A percentile compares a stretch with the other conserved stretches of the same genome.
Conservation (phyloP, 1,140 invertebrate species). For the Drosophila varians region DNA sequence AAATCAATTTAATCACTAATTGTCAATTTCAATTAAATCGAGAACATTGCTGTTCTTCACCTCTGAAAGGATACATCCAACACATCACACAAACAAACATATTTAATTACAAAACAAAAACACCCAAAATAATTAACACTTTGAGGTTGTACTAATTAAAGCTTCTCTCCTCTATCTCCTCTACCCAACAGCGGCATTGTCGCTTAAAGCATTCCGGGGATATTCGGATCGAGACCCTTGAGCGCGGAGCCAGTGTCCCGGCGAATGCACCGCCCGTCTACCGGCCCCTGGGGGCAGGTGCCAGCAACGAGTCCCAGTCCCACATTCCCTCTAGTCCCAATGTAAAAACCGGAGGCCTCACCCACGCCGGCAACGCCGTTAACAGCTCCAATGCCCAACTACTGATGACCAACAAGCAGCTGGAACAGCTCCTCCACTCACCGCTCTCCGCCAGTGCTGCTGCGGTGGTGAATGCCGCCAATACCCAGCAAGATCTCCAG, state of each 20-base stretch:
- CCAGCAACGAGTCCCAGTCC: conserved; percentile 65
- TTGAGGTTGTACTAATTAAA: conserved; percentile 10
- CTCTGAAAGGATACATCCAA: conserved; percentile 22
- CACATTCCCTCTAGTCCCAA: conserved; percentile 32
- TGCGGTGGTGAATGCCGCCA: conserved; percentile 67
- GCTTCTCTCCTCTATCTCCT: conserved; percentile 10
- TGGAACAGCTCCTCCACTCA: conserved; percentile 66
- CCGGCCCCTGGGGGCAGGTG: conserved; percentile 73
- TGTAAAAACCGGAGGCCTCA: conserved; percentile 7
- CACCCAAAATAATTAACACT: conserved; percentile 6
- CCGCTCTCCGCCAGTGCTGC: conserved; percentile 68
- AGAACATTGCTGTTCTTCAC: background rate
- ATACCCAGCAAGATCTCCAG: conserved; percentile 70
- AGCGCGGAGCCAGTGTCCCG: conserved; percentile 69
- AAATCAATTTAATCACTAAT: too few relatives aligned
- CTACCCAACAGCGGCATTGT: conserved; percentile 87
- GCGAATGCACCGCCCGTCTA: conserved; percentile 78
- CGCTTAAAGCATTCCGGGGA: conserved; percentile 89
- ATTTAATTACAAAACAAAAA: conserved; percentile 32
- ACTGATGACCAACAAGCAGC: conserved; percentile 54
- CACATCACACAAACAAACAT: conserved; percentile 31
- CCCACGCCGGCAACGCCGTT: conserved; percentile 18
- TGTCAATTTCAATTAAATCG: too few relatives aligned
- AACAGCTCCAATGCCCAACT: conserved; percentile 29
- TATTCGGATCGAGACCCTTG: conserved; percentile 87